These are phyloP conservation scores for Caenorhabditis inopinata DNA, from an alignment of 1,140 invertebrate species.

Conservation along the genomic window DNA sequence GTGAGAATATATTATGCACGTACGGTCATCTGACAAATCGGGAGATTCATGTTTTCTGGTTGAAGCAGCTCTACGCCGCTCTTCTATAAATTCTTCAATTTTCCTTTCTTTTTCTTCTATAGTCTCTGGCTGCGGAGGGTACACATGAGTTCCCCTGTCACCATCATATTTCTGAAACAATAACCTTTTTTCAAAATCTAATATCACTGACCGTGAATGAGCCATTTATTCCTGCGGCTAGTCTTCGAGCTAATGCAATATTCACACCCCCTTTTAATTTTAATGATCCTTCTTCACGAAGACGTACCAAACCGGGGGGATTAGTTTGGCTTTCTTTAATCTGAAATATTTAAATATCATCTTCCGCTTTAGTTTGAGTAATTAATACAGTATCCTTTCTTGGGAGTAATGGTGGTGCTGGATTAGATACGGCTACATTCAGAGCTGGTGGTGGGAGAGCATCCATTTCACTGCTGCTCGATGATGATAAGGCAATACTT, in stretches of 20 bases:
- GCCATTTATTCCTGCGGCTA: not conserved
- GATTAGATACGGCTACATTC: not conserved
- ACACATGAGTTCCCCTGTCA: not conserved
- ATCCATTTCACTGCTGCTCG: conserved; percentile 14
- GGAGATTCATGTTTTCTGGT: not conserved
- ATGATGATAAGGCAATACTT: not conserved
- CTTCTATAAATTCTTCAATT: conserved; percentile 5
- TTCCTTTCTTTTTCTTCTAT: conserved; percentile 11
- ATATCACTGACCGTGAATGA: not conserved
- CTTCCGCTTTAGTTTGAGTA: too few species aligned
- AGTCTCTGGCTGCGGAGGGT: not conserved
- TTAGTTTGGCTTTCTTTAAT: not conserved
- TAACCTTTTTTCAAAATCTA: not conserved
- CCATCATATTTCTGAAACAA: conserved; percentile 2
- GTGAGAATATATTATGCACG: not conserved
- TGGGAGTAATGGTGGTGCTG: not conserved
- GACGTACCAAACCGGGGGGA: not conserved
- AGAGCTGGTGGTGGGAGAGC: not conserved
- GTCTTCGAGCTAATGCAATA: not conserved
- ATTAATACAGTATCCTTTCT: not conserved
- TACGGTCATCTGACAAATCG: not conserved
- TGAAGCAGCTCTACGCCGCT: not conserved
- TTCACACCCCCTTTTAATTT: conserved; percentile 9
- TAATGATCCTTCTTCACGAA: not conserved
- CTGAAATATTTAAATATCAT: not conserved